Evolutionary conservation across 2,888 invertebrate genomes (phyloP).

Genomic region (Zygothrica quintamaculata): DNA sequence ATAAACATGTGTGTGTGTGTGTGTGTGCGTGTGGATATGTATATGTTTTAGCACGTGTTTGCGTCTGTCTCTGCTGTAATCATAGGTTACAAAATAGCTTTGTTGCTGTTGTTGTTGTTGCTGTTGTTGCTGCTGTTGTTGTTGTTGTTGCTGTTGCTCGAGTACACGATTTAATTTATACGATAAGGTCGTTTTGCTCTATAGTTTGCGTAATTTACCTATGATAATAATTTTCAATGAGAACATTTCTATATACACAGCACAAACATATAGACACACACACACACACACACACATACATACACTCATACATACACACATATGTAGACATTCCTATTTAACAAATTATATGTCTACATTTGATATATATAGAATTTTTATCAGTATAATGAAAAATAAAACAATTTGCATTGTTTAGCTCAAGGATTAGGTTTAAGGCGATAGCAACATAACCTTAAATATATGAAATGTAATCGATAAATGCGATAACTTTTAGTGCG

Average conservation of each 20-base stretch:
- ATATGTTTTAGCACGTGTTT: slow-evolving; percentile 2
- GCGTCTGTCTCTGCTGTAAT: slow-evolving; percentile 55
- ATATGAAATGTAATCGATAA: too few species aligned
- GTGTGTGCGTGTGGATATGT: not conserved
- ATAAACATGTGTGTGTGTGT: slow-evolving; percentile 9
- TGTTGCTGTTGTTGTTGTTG: slow-evolving; percentile 32
- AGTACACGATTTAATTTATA: slow-evolving; percentile 66
- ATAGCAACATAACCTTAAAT: too few species aligned
- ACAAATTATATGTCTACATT: too few species aligned
- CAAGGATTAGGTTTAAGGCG: too few species aligned
- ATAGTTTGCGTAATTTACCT: slow-evolving; percentile 74
- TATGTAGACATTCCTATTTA: not conserved
- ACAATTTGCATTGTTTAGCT: too few species aligned
- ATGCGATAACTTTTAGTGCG: too few species aligned
- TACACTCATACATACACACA: slow-evolving; percentile 3
- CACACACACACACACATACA: slow-evolving; percentile 13
- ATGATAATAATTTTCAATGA: slow-evolving; percentile 75
- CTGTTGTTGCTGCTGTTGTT: not conserved
- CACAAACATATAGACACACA: slow-evolving; percentile 6
- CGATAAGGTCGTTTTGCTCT: slow-evolving; percentile 78
- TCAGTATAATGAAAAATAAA: too few species aligned
- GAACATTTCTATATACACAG: slow-evolving; percentile 14
- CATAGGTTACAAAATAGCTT: slow-evolving; percentile 70
- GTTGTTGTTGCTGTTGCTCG: slow-evolving; percentile 30
- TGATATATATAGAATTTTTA: too few species aligned